Conservation (phyloP, 2,888 invertebrate genomes). For the Dromius quadrimaculatus region DNA sequence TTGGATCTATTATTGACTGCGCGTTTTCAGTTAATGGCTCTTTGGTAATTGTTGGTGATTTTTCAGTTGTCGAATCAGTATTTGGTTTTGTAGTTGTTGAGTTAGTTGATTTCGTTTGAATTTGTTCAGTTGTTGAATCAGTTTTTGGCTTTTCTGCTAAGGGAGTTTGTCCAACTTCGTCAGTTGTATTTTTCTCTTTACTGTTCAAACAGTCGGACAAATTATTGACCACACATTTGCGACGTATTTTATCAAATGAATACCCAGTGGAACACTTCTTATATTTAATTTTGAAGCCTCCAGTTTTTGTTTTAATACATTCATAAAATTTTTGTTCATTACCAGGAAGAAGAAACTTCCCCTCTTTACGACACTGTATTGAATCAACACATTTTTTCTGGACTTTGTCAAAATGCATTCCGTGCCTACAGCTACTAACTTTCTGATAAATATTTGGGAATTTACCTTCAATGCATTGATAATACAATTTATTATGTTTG, state of each 20-base stretch:
- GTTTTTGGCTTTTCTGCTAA: not conserved
- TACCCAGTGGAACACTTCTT: slow-evolving; percentile 59
- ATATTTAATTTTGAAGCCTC: slow-evolving; percentile 63
- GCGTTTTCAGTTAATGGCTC: too few species aligned
- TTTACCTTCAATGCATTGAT: slow-evolving; percentile 60
- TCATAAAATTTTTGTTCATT: slow-evolving; percentile 66
- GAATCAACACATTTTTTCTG: slow-evolving; percentile 58
- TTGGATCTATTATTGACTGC: too few species aligned
- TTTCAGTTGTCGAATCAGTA: not conserved
- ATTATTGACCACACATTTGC: slow-evolving; percentile 57
- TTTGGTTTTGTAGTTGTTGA: not conserved
- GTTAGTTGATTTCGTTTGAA: not conserved
- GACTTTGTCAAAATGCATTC: slow-evolving; percentile 61
- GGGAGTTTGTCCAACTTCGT: not conserved
- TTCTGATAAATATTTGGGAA: slow-evolving; percentile 58
- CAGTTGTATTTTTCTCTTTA: too few species aligned
- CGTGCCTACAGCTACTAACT: slow-evolving; percentile 62
- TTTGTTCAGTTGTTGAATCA: not conserved
- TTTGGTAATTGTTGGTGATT: too few species aligned
- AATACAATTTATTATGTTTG: slow-evolving; percentile 62
- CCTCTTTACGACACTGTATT: slow-evolving; percentile 56
- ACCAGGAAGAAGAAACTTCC: slow-evolving; percentile 62
- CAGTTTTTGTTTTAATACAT: slow-evolving; percentile 62
- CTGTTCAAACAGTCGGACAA: too few species aligned
- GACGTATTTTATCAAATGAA: slow-evolving; percentile 56